Conservation (phyloP, 1,140 invertebrate genomes). For the Anthonomus grandis region DNA sequence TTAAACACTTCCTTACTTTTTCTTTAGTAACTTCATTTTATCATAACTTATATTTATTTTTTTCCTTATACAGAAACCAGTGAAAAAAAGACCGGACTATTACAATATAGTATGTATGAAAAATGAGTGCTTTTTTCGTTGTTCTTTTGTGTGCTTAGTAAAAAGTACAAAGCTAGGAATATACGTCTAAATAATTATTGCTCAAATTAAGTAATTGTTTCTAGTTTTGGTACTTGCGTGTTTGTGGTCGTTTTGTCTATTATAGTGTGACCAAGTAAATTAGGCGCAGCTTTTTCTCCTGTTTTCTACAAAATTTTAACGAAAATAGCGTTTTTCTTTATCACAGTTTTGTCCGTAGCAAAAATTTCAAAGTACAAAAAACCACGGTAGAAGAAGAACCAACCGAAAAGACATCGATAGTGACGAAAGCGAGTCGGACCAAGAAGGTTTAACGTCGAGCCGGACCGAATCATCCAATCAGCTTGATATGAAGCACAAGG, state of each 20-base stretch:
- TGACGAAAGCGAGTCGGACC: conserved; percentile 73
- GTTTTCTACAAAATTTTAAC: no score
- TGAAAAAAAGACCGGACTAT: conserved; percentile 20
- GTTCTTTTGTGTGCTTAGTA: no score
- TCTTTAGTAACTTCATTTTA: no score
- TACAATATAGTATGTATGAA: conserved; percentile 25
- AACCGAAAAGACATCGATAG: conserved; percentile 65
- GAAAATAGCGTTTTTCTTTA: no score
- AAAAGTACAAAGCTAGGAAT: no score
- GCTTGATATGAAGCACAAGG: conserved; percentile 66
- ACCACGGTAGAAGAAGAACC: conserved; percentile 55
- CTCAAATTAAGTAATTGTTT: no score
- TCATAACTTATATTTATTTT: no score
- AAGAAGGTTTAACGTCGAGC: conserved; percentile 69
- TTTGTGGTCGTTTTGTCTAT: not conserved
- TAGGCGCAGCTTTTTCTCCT: no score
- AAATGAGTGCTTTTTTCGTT: not conserved
- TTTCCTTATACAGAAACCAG: conserved; percentile 14
- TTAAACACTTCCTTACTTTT: no score
- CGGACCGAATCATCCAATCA: conserved; percentile 74
- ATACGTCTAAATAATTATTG: no score
- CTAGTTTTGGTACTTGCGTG: no score
- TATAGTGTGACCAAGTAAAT: no score
- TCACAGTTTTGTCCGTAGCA: conserved; percentile 38
- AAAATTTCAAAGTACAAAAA: conserved; percentile 52